Percentiles rank a stretch among this genome's conserved stretches.
phyloP scores from a whole-genome alignment of 2,797 vertebrate species.

The Pelochelys cantorii region DNA sequence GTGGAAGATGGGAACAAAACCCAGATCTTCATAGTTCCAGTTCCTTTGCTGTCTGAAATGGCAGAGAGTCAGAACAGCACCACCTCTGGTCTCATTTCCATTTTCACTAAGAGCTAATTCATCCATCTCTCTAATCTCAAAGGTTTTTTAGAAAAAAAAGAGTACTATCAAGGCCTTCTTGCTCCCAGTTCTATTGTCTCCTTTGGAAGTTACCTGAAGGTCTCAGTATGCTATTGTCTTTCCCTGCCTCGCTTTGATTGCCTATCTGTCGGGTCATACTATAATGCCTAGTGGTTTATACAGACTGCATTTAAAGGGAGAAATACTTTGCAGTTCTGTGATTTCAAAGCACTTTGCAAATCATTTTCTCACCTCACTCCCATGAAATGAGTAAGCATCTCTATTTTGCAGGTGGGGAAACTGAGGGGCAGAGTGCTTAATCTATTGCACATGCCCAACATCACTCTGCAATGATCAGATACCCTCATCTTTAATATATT shows the following conservation, averaged over 20 bases:
- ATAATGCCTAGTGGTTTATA: not conserved
- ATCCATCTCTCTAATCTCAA: not conserved
- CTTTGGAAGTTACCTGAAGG: not conserved
- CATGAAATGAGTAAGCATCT: not conserved
- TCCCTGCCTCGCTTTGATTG: not conserved
- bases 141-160: not conserved
- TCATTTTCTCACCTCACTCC: not conserved
- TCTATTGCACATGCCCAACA: not conserved
- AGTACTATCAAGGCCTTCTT: not conserved
- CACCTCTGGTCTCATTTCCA: not conserved
- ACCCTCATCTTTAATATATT: not conserved
- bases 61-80: not conserved
- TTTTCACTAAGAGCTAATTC: not conserved
- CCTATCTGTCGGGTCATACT: not conserved
- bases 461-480: not conserved
- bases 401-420: slow-evolving; percentile 13
- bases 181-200: not conserved
- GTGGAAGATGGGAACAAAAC: not conserved
- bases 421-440: not conserved
- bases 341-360: not conserved
- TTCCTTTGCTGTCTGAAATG: not conserved
- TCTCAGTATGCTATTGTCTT: not conserved
- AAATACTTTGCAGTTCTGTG: not conserved
- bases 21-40: not conserved
- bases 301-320: not conserved